phyloP scores from a whole-genome alignment of 1,140 invertebrate species.

The Ridgeia piscesae region DNA sequence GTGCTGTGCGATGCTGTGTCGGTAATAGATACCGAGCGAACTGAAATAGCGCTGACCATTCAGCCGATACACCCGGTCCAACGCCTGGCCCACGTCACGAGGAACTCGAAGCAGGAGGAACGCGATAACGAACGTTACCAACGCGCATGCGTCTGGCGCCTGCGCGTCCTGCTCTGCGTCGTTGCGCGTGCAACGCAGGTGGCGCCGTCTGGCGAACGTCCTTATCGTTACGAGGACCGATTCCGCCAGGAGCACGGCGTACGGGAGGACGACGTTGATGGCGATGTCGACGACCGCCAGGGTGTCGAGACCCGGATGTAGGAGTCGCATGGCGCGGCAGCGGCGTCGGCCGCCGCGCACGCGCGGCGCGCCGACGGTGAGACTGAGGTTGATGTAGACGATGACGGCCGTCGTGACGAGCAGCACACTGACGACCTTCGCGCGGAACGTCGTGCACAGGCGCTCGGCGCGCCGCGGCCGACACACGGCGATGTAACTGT shows the following conservation, averaged over 20 bases:
- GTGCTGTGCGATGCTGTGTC: slow-evolving; percentile 10
- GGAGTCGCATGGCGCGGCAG: slow-evolving; percentile 5
- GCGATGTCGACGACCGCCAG: slow-evolving; percentile 16
- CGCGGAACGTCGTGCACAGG: slow-evolving; percentile 32
- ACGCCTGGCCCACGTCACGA: neutral
- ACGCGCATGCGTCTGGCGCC: neutral
- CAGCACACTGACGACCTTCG: slow-evolving; percentile 14
- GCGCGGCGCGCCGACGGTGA: slow-evolving; percentile 20
- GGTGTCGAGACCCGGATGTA: neutral
- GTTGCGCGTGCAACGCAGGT: no score
- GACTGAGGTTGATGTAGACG: slow-evolving; percentile 23
- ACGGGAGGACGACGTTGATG: slow-evolving; percentile 16
- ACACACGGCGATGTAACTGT: slow-evolving; percentile 33
- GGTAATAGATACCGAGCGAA: neutral
- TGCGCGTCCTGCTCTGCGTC: neutral
- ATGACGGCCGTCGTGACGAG: slow-evolving; percentile 18
- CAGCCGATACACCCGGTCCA: neutral
- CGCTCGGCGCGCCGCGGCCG: slow-evolving; percentile 25
- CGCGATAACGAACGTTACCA: neutral
- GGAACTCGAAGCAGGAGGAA: neutral
- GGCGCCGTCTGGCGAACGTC: neutral
- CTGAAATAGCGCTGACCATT: neutral
- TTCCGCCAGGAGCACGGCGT: neutral
- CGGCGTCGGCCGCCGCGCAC: neutral
- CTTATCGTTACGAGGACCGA: neutral